Percentiles rank a stretch among this genome's conserved stretches.
Evolutionary conservation across 2,797 vertebrate species (phyloP).

Genomic region (Carduelis carduelis): DNA sequence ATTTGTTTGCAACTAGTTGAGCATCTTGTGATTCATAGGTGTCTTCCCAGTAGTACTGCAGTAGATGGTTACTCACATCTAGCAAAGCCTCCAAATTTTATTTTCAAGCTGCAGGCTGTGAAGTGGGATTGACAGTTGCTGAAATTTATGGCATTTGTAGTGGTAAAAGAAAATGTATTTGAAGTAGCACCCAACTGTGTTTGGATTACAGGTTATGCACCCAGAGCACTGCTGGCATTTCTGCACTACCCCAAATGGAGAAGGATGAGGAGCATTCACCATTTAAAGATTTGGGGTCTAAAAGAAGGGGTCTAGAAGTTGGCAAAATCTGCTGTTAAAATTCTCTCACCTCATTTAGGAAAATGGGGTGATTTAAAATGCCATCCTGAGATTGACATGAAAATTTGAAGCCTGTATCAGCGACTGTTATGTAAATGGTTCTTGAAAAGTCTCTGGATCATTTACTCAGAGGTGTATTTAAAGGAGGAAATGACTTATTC

Average conservation of each 20-base stretch:
- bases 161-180: not conserved
- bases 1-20: constrained; percentile 9
- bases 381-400: constrained; percentile 44
- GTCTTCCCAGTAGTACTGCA: constrained; percentile 14
- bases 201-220: not conserved
- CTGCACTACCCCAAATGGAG: not conserved
- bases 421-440: constrained; percentile 63
- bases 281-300: not conserved
- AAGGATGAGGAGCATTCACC: not conserved
- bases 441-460: constrained; percentile 45
- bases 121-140: constrained; percentile 42
- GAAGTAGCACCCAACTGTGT: not conserved
- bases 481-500: constrained; percentile 64
- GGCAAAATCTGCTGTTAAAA: not conserved
- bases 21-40: constrained; percentile 35
- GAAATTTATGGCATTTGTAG: constrained; percentile 19
- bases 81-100: constrained; percentile 35
- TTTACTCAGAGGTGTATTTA: constrained; percentile 54
- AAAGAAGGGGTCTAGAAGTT: constrained; percentile 35
- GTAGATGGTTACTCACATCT: constrained; percentile 20
- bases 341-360: constrained; percentile 12
- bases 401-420: constrained; percentile 50
- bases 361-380: constrained; percentile 59
- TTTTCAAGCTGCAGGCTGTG: constrained; percentile 31
- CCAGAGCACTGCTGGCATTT: not conserved